Conservation (phyloP, 2,888 invertebrate genomes). For the Eristalinus aeneus region DNA sequence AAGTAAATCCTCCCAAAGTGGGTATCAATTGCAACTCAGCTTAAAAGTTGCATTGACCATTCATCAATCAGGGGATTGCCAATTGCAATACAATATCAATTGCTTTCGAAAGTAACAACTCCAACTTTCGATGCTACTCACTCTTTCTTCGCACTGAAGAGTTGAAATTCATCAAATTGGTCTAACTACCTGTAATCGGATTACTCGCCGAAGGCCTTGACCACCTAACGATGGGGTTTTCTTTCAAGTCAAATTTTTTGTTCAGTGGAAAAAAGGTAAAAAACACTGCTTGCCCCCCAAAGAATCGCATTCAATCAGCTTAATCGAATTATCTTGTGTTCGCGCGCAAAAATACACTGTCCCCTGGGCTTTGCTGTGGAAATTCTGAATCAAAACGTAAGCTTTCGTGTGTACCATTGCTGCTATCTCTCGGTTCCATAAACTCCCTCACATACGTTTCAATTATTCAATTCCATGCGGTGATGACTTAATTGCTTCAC, state of each 20-base stretch:
- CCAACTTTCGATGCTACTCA: conserved; percentile 2
- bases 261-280: not conserved
- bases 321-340: conserved; percentile 50
- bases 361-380: conserved; percentile 16
- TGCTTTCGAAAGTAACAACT: not conserved
- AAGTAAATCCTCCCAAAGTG: not conserved
- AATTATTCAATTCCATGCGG: conserved; percentile 45
- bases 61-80: not conserved
- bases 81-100: not conserved
- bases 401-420: not conserved
- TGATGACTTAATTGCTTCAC: conserved; percentile 53
- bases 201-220: conserved; percentile 42
- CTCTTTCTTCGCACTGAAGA: not conserved
- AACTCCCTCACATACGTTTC: conserved; percentile 21
- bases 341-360: not conserved
- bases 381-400: conserved; percentile 19
- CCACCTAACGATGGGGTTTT: conserved; percentile 29
- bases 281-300: not conserved
- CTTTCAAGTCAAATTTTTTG: not conserved
- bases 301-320: conserved; percentile 57
- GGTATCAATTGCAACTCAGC: not conserved
- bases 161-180: conserved; percentile 31
- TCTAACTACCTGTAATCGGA: conserved; percentile 47
- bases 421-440: not conserved
- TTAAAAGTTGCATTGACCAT: not conserved